Conservation (phyloP, 2,113 vertebrate species). For the Ammodytes marinus region DNA sequence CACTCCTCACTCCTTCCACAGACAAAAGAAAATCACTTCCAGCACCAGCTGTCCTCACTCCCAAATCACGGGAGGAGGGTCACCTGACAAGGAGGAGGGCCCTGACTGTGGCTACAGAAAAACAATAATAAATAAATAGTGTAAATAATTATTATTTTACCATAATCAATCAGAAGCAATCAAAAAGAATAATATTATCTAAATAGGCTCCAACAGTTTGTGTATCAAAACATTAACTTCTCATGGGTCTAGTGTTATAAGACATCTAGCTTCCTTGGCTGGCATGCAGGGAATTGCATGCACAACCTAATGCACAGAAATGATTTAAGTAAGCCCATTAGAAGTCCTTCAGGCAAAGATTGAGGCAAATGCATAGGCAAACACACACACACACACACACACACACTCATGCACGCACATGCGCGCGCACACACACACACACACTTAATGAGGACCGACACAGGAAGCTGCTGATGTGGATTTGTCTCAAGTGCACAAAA, state of each 20-base stretch:
- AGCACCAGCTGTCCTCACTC: no score
- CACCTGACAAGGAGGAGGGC: no score
- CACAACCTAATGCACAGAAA: neutral
- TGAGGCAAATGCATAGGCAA: neutral
- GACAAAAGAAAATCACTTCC: no score
- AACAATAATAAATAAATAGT: no score
- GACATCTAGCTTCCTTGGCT: neutral
- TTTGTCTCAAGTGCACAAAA: slow-evolving; percentile 26
- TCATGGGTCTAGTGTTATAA: neutral
- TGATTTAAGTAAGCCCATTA: slow-evolving; percentile 4
- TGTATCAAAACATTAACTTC: neutral
- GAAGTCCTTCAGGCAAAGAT: neutral
- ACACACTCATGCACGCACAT: slow-evolving; percentile 1
- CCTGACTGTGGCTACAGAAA: no score
- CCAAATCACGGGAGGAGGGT: no score
- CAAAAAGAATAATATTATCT: no score
- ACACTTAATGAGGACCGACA: neutral
- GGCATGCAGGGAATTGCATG: neutral
- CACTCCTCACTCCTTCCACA: no score
- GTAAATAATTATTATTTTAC: no score
- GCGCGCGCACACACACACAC: neutral
- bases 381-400: neutral
- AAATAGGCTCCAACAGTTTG: neutral
- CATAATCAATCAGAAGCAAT: no score
- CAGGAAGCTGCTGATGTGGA: slow-evolving; percentile 35